phyloP scores from a whole-genome alignment of 2,888 invertebrate species.

The Synergus laeviventris region DNA sequence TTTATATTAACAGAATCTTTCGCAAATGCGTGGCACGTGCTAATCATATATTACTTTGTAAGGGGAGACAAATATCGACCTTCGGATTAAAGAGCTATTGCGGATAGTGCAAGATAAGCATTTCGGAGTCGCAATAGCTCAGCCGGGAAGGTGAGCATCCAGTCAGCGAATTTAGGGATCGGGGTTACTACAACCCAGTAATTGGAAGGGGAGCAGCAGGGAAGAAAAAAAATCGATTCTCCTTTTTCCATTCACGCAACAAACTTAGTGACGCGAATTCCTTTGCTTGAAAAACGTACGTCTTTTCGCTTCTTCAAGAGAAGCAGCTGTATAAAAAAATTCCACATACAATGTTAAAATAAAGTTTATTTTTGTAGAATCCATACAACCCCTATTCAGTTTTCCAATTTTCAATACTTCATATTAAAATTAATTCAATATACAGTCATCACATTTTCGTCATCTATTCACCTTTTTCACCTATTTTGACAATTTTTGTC shows the following conservation, averaged over 20 bases:
- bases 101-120: conserved; percentile 26
- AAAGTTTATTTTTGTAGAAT: too few species aligned
- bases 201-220: conserved; percentile 41
- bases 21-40: conserved; percentile 5
- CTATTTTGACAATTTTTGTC: too few species aligned
- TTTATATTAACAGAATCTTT: not conserved
- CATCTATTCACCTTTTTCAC: too few species aligned
- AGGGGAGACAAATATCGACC: conserved; percentile 28
- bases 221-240: conserved; percentile 58
- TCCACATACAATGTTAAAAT: too few species aligned
- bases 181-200: conserved; percentile 44
- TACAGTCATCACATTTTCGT: too few species aligned
- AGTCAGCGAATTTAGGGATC: conserved; percentile 53
- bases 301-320: not conserved
- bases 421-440: too few species aligned
- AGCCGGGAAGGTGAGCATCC: conserved; percentile 26
- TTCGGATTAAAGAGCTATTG: conserved; percentile 30
- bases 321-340: too few species aligned
- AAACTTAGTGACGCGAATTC: conserved; percentile 13
- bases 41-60: conserved; percentile 12
- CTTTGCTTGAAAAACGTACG: not conserved
- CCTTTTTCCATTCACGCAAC: conserved; percentile 65
- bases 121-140: conserved; percentile 14
- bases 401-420: too few species aligned
- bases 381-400: too few species aligned